Base-by-base conservation (phyloP, 1,140 invertebrate genomes). In the Caerostris darwini region DNA sequence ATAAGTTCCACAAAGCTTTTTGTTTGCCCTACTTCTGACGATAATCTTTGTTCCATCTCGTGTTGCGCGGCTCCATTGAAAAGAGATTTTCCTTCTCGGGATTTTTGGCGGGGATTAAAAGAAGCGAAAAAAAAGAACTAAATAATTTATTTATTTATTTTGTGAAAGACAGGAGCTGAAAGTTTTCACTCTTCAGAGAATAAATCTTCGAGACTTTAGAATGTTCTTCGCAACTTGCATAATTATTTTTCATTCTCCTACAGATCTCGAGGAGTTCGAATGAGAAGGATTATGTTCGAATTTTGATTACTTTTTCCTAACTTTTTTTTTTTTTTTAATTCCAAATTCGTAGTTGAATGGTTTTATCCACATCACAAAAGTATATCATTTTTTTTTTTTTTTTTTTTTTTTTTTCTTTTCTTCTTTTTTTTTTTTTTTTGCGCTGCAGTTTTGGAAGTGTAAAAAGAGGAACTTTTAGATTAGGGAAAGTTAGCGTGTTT, bases 1-100 rank as follows among this genome's bases (percentile, higher is more conserved):
- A 17, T 5, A 61, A 61, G n/a, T 17, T 17, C 0, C 10, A 17
- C 61, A n/a, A 67, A 67, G 61, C 61, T 67, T 67, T 64, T 67
- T 67, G 61, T 67, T 67, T 67, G 61, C 61, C 61, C 61, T 67
- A 67, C 17, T 67, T 67, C 61, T 67, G n/a, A 67, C 14, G 61
- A 67, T 67, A 67, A 67, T 67, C 61, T 67, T 67, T 67, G 61
- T 67, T 67, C 61, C 61, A 67, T 67, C 61, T n/a, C 17, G 2
- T 67, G 61, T 67, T 67, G 17, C 12, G 61, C n/a, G n/a, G 61
- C 61, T 67, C n/a, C 61, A 67, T 67, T 67, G 61, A 17, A 67
- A 67, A 67, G 61, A n/a, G 8, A 67, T 67, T 67, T 67, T 67
- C n/a, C n/a, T 17, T 17, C 7, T 17, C 17, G 3, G 5, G 12